Evolutionary conservation across 1,140 invertebrate species (phyloP).

Genomic region (Tyrophagus putrescentiae): DNA sequence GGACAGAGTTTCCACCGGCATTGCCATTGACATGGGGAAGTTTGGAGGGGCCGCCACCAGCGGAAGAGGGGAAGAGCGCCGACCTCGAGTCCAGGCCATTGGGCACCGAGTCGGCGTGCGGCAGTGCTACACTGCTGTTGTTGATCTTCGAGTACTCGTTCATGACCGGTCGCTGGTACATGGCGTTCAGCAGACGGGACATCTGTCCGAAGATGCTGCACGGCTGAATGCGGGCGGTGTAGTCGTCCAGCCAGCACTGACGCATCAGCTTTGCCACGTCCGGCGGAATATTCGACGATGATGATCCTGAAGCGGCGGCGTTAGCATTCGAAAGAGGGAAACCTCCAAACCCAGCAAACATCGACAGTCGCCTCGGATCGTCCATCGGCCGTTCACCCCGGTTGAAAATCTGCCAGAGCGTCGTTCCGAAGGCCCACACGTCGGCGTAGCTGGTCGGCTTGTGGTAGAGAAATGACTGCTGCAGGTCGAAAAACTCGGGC

Average conservation of each 20-base stretch:
- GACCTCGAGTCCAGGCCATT: not conserved
- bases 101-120: not conserved
- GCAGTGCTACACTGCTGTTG: not conserved
- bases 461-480: conserved; percentile 41
- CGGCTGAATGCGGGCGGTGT: conserved; percentile 50
- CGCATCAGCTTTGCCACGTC: conserved; percentile 63
- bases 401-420: conserved; percentile 75
- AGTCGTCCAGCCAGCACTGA: conserved; percentile 68
- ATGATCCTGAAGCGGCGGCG: conserved; percentile 39
- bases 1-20: no score
- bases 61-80: no score
- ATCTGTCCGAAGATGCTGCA: conserved; percentile 67
- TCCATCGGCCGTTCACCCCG: conserved; percentile 39
- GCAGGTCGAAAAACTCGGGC: conserved; percentile 23
- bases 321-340: not conserved
- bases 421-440: conserved; percentile 74
- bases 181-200: conserved; percentile 44
- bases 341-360: no score
- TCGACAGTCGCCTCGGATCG: not conserved
- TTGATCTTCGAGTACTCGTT: no score
- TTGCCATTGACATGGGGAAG: not conserved
- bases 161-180: conserved; percentile 45
- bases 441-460: conserved; percentile 51
- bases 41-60: not conserved
- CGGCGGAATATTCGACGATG: conserved; percentile 57